A percentile compares a stretch with the other conserved stretches of the same genome.
phyloP scores from a whole-genome alignment of 2,797 vertebrate species.

The Myotis pilosus region DNA sequence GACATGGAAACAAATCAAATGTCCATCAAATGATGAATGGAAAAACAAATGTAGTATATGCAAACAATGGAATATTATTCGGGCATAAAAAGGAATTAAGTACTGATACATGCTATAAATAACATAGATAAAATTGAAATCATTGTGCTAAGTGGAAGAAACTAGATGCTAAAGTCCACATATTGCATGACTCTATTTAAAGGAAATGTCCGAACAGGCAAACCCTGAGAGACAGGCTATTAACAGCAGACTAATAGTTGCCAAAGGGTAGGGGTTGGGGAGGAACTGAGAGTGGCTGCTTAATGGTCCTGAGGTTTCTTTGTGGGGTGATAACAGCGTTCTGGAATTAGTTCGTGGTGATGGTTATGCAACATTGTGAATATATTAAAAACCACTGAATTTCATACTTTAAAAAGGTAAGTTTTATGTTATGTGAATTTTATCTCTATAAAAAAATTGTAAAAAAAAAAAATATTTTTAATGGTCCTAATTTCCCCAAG shows the following conservation, averaged over 20 bases:
- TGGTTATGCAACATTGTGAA: neutral
- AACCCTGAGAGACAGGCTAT: neutral
- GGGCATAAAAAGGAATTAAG: neutral
- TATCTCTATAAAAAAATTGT: neutral
- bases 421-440: constrained; percentile 27
- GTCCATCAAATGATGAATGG: neutral
- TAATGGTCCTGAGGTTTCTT: neutral
- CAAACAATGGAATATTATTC: constrained; percentile 43
- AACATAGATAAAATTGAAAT: neutral
- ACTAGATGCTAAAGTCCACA: neutral
- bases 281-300: neutral
- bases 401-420: constrained; percentile 11
- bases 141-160: neutral
- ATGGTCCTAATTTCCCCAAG: neutral
- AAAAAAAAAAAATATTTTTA: constrained; percentile 5
- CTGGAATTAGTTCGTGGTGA: constrained; percentile 33
- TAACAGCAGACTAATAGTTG: constrained; percentile 25
- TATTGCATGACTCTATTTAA: neutral
- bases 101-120: neutral
- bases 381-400: constrained; percentile 25
- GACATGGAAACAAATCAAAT: neutral
- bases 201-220: neutral
- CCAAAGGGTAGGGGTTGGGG: neutral
- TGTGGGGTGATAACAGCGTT: neutral
- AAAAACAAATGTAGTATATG: neutral